These are phyloP conservation scores for Ptilodon capucinus DNA, from an alignment of 2,888 invertebrate species.

Conservation along the genomic window DNA sequence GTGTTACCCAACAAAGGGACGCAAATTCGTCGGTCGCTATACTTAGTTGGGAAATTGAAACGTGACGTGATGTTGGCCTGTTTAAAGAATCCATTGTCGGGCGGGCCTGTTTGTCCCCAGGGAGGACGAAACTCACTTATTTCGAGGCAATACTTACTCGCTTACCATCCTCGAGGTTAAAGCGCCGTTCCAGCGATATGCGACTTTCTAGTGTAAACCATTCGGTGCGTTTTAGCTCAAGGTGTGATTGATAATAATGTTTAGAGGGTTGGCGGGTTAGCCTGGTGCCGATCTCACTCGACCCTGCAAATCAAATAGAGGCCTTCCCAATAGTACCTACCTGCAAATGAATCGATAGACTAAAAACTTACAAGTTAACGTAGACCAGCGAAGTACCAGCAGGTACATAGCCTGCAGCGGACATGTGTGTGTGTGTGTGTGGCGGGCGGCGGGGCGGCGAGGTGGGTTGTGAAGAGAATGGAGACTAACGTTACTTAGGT, in stretches of 20 bases:
- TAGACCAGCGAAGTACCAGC: too few species aligned
- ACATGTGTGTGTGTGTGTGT: too few species aligned
- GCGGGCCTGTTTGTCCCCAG: conserved; percentile 31
- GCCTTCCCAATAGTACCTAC: conserved; percentile 19
- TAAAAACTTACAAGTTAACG: conserved; percentile 10
- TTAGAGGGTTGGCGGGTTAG: neutral
- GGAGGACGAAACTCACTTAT: conserved; percentile 34
- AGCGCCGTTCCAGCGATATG: neutral
- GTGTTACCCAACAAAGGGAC: conserved; percentile 8
- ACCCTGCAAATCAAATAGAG: conserved; percentile 33
- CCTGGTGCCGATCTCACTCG: too few species aligned
- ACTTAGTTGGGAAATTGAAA: conserved; percentile 31
- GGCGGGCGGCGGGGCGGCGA: too few species aligned
- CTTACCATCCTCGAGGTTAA: conserved; percentile 18
- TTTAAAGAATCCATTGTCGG: conserved; percentile 42
- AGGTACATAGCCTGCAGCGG: too few species aligned
- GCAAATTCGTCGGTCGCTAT: conserved; percentile 7
- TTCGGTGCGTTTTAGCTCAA: conserved; percentile 8
- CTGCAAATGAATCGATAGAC: conserved; percentile 26
- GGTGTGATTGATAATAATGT: conserved; percentile 8
- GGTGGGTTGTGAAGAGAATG: too few species aligned
- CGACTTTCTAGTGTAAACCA: neutral
- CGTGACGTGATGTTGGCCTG: conserved; percentile 42
- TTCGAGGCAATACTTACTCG: conserved; percentile 32
- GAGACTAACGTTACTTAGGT: too few species aligned